These are phyloP conservation scores for Monomorium pharaonis DNA, from an alignment of 1,140 invertebrate species.

Conservation along the genomic window DNA sequence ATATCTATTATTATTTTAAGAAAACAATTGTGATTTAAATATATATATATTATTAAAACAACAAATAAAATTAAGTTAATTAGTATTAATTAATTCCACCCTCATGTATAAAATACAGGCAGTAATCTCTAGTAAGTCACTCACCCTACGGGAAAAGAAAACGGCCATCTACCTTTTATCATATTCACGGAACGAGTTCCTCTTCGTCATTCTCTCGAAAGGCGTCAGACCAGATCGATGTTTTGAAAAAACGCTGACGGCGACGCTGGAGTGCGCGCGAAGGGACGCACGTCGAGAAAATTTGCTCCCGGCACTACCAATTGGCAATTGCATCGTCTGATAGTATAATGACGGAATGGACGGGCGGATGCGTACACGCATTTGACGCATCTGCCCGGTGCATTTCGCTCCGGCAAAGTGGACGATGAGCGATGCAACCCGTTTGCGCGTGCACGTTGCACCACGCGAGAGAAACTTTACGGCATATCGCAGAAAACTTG, in stretches of 20 bases:
- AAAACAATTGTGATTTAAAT: background rate
- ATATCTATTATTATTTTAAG: background rate
- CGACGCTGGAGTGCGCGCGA: slow-evolving; percentile 45
- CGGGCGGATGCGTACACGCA: slow-evolving; percentile 63
- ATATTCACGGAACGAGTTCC: slow-evolving; percentile 53
- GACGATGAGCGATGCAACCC: slow-evolving; percentile 57
- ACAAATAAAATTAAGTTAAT: background rate
- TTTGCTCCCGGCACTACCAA: slow-evolving; percentile 70
- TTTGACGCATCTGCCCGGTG: slow-evolving; percentile 63
- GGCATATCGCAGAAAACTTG: slow-evolving; percentile 5
- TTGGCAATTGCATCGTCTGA: slow-evolving; percentile 81
- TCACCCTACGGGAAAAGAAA: background rate
- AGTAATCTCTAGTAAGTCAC: slow-evolving; percentile 36
- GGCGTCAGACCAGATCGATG: slow-evolving; percentile 58
- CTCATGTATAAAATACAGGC: slow-evolving; percentile 17
- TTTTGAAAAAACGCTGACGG: slow-evolving; percentile 57
- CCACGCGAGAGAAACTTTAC: slow-evolving; percentile 6
- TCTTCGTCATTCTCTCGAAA: slow-evolving; percentile 45
- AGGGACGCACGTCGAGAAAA: slow-evolving; percentile 71
- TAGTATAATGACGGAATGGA: slow-evolving; percentile 79
- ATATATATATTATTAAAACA: background rate
- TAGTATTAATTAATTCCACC: slow-evolving; percentile 5
- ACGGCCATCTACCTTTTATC: slow-evolving; percentile 38
- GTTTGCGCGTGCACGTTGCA: slow-evolving; percentile 17
- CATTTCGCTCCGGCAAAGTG: slow-evolving; percentile 65